These are phyloP conservation scores for Intellagama lesueurii DNA, from an alignment of 2,797 vertebrate species.

Conservation along the genomic window DNA sequence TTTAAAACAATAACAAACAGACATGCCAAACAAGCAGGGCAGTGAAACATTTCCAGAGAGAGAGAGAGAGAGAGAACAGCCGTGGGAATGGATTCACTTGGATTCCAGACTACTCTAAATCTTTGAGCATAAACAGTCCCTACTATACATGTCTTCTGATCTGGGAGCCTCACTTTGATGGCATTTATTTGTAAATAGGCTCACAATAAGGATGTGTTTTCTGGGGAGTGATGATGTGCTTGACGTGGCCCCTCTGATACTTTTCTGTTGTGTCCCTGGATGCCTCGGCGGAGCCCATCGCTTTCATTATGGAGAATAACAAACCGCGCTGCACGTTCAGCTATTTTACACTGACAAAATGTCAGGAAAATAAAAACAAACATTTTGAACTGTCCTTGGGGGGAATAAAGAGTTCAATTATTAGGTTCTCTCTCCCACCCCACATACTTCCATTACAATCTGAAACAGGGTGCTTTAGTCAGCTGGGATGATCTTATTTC, in stretches of 20 bases:
- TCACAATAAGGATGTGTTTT: constrained; percentile 28
- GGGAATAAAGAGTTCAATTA: constrained; percentile 73
- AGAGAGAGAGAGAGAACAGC: not conserved
- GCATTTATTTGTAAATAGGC: constrained; percentile 21
- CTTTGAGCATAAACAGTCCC: not conserved
- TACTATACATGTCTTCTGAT: not conserved
- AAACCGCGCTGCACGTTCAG: constrained; percentile 60
- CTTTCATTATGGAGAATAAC: constrained; percentile 62
- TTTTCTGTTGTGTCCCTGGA: constrained; percentile 57
- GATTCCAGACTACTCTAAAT: not conserved
- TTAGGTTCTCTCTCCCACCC: constrained; percentile 53
- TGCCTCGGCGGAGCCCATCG: constrained; percentile 48
- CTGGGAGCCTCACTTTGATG: constrained; percentile 1
- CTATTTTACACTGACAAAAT: constrained; percentile 67
- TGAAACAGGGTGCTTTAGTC: constrained; percentile 71
- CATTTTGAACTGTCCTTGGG: constrained; percentile 64
- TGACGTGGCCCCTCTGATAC: constrained; percentile 27
- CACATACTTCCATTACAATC: constrained; percentile 12
- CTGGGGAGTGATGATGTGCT: not conserved
- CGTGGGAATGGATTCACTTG: rapidly evolving
- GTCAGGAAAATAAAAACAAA: constrained; percentile 79
- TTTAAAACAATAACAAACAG: not conserved
- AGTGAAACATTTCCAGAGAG: constrained; percentile 8
- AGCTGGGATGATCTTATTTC: constrained; percentile 70
- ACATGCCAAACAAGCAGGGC: not conserved